Percentiles rank a stretch among this genome's conserved stretches.
Conservation (phyloP, 1,140 invertebrate genomes). For the Drosophila neocordata region DNA sequence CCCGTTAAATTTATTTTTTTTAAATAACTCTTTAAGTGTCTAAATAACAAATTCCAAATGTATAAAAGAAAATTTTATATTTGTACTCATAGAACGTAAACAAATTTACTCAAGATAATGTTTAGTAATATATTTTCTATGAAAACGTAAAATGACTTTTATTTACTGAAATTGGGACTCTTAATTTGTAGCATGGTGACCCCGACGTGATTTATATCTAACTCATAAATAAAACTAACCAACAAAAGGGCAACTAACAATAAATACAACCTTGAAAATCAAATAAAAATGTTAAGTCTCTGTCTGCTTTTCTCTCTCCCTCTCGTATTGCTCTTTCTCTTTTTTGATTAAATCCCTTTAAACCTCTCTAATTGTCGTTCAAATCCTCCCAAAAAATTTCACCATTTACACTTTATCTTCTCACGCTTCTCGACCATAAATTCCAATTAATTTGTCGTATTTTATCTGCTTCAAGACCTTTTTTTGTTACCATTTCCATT, state of each 20-base stretch:
- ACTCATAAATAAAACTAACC: not conserved
- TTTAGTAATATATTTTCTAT: no score
- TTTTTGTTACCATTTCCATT: constrained; percentile 27
- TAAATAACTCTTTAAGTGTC: no score
- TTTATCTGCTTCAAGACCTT: constrained; percentile 56
- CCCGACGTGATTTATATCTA: not conserved
- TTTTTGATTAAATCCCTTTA: constrained; percentile 24
- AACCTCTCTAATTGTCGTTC: constrained; percentile 71
- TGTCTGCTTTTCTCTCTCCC: no score
- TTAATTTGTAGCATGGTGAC: not conserved
- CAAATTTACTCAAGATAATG: no score
- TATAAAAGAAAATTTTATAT: no score
- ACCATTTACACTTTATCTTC: constrained; percentile 22
- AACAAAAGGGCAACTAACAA: constrained; percentile 11
- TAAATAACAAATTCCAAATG: no score
- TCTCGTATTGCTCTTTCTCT: not conserved
- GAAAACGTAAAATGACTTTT: no score
- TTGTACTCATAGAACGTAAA: no score
- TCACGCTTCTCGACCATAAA: constrained; percentile 65
- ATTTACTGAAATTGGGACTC: not conserved
- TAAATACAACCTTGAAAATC: constrained; percentile 9
- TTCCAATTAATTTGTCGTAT: constrained; percentile 77
- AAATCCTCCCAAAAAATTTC: constrained; percentile 34
- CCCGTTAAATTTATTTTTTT: no score
- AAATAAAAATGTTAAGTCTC: constrained; percentile 2